Evolutionary conservation across 2,888 invertebrate genomes (phyloP), one percentile per base, ranked within the genome.

Genomic region (Drosophila kambysellisi): DNA sequence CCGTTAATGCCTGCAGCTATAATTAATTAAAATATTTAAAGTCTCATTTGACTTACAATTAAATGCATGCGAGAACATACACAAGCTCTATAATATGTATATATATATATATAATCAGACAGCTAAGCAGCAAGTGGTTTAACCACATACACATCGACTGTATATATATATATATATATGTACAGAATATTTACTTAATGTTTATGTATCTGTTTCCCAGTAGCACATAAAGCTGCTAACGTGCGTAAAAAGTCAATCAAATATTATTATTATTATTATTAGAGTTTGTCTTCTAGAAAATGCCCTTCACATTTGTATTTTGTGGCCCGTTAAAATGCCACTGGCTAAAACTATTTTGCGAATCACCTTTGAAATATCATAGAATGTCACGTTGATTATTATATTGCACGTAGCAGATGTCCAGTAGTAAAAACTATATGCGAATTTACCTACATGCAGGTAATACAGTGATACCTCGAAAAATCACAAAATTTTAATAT

Each of bases 361-460:
- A 33, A 37, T 17, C 41, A 35, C 29, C 35, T 63, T 39, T 37
- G 15, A 54, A 81, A 75, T 75, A 72, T 70, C 41, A 59, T 81
- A 63, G 65, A 79, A 77, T 81, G 86, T 85, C 88, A 88, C 85
- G 85, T 88, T 85, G 79, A 62, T 76, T 60, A 51, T 50, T 54
- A 48, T 39, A 57, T 51, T 56, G 70, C 83, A 86, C 76, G 86
- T 83, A 75, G 57, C 65, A 60, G 56, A 75, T 41, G 52, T 50
- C 51, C 39, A 59, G 58, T 48, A 33, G 46, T 17, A 7, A 25
- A 53, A 33, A 46, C 69, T 39, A 33, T 48, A 30, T 33, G 11
- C 25, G 8, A 7, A 29, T 48, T 8, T 20, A 15, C 20, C 35
- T 50, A 48, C 17, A 32, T 12, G 17, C 8, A 29, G 46, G 30